These are phyloP conservation scores for Hyperopisus bebe DNA, from an alignment of 2,113 vertebrate genomes.

Conservation along the genomic window DNA sequence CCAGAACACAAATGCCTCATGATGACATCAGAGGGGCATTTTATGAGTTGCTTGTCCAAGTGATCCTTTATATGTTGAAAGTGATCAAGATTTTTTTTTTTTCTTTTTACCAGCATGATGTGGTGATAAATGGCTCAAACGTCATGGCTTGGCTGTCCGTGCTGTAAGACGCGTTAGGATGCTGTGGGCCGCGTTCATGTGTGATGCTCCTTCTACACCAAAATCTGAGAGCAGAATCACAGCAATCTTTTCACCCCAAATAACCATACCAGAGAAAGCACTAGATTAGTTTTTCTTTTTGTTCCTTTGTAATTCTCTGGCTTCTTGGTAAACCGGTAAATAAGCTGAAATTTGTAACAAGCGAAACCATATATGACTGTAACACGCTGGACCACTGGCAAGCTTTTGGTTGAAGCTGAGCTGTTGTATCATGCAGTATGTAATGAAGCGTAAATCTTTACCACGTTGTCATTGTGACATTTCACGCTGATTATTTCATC, in stretches of 20 bases:
- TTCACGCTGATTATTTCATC: conserved; percentile 20
- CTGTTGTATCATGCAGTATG: neutral
- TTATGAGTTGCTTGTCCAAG: neutral
- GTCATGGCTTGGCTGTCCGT: neutral
- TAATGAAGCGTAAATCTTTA: conserved; percentile 9
- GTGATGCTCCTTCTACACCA: neutral
- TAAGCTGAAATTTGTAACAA: neutral
- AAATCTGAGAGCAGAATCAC: neutral
- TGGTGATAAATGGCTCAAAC: neutral
- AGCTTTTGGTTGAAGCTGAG: conserved; percentile 21
- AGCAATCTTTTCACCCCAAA: neutral
- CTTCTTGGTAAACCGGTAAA: conserved; percentile 9
- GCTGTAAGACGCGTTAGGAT: neutral
- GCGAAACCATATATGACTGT: neutral
- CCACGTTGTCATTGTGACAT: conserved; percentile 23
- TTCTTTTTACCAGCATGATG: neutral
- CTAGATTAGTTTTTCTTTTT: neutral
- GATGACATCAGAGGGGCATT: neutral
- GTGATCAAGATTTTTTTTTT: neutral
- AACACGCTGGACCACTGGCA: neutral
- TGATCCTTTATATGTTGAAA: neutral
- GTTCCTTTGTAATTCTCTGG: neutral
- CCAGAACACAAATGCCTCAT: neutral
- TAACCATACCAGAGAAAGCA: neutral
- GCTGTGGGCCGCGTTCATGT: neutral